Conservation (phyloP, 2,888 invertebrate species). For the Atherix ibis region DNA sequence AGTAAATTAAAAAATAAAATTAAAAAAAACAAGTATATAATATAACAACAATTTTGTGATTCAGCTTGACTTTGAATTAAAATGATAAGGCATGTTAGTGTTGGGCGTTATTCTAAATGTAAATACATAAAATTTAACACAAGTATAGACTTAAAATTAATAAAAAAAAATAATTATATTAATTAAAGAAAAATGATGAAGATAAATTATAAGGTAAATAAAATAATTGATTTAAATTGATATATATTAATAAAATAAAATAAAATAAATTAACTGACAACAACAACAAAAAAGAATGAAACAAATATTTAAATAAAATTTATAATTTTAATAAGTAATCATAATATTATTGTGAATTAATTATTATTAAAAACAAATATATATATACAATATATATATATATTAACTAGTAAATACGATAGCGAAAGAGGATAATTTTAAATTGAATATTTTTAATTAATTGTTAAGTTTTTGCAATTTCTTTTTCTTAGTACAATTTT, state of each 20-base stretch:
- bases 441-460: too few species aligned
- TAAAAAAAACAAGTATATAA: not conserved
- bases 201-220: constrained; percentile 1
- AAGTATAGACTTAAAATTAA: constrained; percentile 9
- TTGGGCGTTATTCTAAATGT: constrained; percentile 14
- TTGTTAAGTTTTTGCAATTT: too few species aligned
- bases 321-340: too few species aligned
- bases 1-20: not conserved
- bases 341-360: too few species aligned
- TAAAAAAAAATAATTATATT: constrained; percentile 4
- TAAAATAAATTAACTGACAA: constrained; percentile 1
- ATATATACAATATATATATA: too few species aligned
- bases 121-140: constrained; percentile 13
- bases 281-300: not conserved
- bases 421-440: too few species aligned
- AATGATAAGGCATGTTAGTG: constrained; percentile 7
- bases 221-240: constrained; percentile 6
- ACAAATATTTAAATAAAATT: not conserved
- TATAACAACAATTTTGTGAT: not conserved
- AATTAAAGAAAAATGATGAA: constrained; percentile 2
- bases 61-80: too few species aligned
- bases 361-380: too few species aligned
- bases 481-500: too few species aligned
- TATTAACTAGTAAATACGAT: too few species aligned
- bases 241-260: constrained; percentile 1